Evolutionary conservation across 2,113 vertebrate species (phyloP), one percentile per base, ranked within the genome.

Genomic region (Aegithalos caudatus): DNA sequence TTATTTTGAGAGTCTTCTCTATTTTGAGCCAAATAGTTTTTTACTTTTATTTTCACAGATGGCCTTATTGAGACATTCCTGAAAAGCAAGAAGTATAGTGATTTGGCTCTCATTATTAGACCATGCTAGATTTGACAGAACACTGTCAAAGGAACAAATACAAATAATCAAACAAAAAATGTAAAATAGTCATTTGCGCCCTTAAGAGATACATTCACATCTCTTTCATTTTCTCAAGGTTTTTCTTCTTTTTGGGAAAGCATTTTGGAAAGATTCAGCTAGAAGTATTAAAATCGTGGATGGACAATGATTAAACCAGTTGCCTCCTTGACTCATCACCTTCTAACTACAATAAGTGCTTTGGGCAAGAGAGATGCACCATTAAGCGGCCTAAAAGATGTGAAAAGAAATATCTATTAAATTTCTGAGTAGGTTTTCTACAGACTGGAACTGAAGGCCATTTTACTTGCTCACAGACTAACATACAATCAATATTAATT

Each of bases 341-440:
- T 57, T 65, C 56, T 47, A 81, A 60, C 57, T 91, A 40, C 57
- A 72, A 11, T 37, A 57, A 88, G 29, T 58, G 37, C 66, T 88
- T 35, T 65, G 42, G 60, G 50, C 45, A 80, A 77, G 50, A 85
- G 24, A 72, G 6, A 35, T 0, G 2, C 31, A 51, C 27, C 38
- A 86, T 82, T 87, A 87, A 86, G 27, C 1, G 6, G 70, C 12
- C 11, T 80, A 54, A 76, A 93, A 76, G 53, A 92, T 61, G 21
- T 80, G 58, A 69, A 80, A 85, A 82, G 22, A 76, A 91, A 69
- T 37, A 64, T 29, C 57, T 90, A 24, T 85, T 88, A 76, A 28
- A 76, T 95, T 93, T 88, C 86, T 88, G 81, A 82, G 38, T 69
- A 80, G 57, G 33, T 87, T 94, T 92, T 84, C 78, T 82, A 72